A percentile compares a stretch with the other conserved stretches of the same genome.
Conservation (phyloP, 2,888 invertebrate species). For the Myopa testacea region DNA sequence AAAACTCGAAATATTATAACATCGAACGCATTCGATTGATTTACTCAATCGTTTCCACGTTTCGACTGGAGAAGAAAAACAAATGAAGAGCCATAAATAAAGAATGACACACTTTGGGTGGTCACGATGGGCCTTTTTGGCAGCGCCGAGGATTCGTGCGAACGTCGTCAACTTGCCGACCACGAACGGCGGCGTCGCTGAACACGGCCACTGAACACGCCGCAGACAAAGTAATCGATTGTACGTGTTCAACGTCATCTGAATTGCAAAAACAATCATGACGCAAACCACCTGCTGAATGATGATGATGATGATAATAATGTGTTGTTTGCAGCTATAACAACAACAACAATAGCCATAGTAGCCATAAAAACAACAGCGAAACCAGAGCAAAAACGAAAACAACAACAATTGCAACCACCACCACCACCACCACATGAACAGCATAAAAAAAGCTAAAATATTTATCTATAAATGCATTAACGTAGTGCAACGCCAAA, state of each 20-base stretch:
- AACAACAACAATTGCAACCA: conserved; percentile 21
- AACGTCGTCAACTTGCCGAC: background rate
- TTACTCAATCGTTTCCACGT: conserved; percentile 24
- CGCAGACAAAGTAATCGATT: conserved; percentile 46
- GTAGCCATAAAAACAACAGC: conserved; percentile 18
- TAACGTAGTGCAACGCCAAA: background rate
- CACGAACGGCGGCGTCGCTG: background rate
- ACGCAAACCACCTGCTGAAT: conserved; percentile 36
- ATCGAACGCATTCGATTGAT: conserved; percentile 24
- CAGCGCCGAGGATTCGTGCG: background rate
- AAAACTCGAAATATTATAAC: background rate
- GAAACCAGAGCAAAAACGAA: conserved; percentile 26
- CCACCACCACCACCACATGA: no score
- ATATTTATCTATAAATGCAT: background rate
- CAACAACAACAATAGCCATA: conserved; percentile 19
- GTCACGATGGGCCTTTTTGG: conserved; percentile 18
- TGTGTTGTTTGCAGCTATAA: background rate
- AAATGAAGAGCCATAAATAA: background rate
- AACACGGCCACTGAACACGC: conserved; percentile 18
- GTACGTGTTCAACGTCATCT: conserved; percentile 51
- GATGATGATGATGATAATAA: conserved; percentile 14
- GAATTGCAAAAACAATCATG: conserved; percentile 41
- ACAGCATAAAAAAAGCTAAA: conserved; percentile 9
- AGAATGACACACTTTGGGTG: conserved; percentile 40
- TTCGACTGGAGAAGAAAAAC: background rate